These are phyloP conservation scores for Smittia aterrima DNA, from an alignment of 2,888 invertebrate genomes.

Conservation along the genomic window DNA sequence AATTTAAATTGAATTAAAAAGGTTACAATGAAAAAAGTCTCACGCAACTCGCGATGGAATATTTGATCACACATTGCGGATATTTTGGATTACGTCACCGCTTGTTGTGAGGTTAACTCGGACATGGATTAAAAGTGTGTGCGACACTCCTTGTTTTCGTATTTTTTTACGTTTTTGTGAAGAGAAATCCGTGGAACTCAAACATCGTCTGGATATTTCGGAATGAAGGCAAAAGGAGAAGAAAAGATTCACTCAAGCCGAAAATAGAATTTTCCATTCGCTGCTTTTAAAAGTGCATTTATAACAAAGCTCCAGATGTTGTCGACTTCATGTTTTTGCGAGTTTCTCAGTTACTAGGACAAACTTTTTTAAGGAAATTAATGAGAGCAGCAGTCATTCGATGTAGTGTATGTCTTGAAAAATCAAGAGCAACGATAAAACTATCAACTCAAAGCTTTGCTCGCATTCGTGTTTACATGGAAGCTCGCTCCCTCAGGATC, in stretches of 20 bases:
- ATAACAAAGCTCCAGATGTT: not conserved
- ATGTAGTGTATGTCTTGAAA: not conserved
- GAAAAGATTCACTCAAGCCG: not conserved
- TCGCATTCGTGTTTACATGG: not conserved
- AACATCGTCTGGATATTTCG: not conserved
- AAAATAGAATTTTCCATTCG: not conserved
- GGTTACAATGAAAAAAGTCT: too few species aligned
- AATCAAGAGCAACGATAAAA: not conserved
- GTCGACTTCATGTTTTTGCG: not conserved
- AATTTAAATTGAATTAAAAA: not conserved
- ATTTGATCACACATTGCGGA: too few species aligned
- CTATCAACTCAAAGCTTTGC: not conserved
- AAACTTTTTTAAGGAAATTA: not conserved
- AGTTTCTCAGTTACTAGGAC: too few species aligned
- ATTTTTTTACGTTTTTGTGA: not conserved
- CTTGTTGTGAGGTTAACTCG: not conserved
- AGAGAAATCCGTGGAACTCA: not conserved
- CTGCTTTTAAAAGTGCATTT: not conserved
- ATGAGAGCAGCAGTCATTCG: not conserved
- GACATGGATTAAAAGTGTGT: conserved; percentile 30
- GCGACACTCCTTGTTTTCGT: conserved; percentile 36
- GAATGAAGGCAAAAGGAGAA: not conserved
- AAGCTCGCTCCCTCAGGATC: too few species aligned
- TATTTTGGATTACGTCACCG: too few species aligned
- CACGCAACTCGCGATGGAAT: too few species aligned